Evolutionary conservation across 2,797 vertebrate species (phyloP).

Genomic region (Pseudomugil gertrudae): DNA sequence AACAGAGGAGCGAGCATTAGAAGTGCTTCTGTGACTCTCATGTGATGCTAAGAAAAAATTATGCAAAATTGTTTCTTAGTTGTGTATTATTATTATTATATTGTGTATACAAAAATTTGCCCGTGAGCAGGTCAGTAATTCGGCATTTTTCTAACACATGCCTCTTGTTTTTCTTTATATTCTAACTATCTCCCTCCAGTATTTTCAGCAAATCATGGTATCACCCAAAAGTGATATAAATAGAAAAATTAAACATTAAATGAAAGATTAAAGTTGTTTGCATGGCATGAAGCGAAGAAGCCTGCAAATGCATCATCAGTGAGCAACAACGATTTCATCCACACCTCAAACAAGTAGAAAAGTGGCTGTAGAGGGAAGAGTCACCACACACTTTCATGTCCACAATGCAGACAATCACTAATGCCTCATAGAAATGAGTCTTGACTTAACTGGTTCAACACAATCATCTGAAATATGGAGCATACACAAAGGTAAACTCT

Average conservation of each 20-base stretch:
- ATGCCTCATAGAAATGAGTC: not conserved
- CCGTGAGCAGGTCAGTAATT: slow-evolving; percentile 55
- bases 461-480: too few relatives aligned
- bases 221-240: not conserved
- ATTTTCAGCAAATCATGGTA: not conserved
- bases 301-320: not conserved
- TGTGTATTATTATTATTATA: slow-evolving; percentile 7
- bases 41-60: not conserved
- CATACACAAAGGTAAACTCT: too few relatives aligned
- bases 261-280: not conserved
- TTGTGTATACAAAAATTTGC: slow-evolving; percentile 26
- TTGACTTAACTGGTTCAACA: too few relatives aligned
- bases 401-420: not conserved
- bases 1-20: not conserved
- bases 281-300: not conserved
- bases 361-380: not conserved
- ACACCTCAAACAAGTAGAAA: not conserved
- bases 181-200: not conserved
- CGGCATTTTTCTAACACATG: slow-evolving; percentile 26
- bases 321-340: not conserved
- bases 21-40: slow-evolving; percentile 26
- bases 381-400: not conserved
- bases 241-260: too few relatives aligned
- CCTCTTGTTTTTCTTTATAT: slow-evolving; percentile 25
- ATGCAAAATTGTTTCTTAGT: not conserved